These are phyloP conservation scores for Garra rufa DNA, from an alignment of 2,113 vertebrate species.

Conservation along the genomic window DNA sequence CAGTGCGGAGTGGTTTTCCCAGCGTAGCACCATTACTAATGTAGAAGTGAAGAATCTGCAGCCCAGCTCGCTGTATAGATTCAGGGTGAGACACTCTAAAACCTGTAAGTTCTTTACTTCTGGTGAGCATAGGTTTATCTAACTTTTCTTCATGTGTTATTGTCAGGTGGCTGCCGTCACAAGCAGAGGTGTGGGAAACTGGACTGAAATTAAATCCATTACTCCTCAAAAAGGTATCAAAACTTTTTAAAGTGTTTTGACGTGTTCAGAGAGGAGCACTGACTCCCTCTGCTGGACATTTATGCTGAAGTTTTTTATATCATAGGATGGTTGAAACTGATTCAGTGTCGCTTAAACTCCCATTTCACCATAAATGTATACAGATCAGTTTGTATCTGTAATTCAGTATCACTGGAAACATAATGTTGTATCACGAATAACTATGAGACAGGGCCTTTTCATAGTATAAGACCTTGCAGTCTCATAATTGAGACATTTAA, in stretches of 20 bases:
- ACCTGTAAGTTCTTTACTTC: neutral
- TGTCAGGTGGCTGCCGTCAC: constrained; percentile 93
- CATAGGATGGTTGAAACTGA: neutral
- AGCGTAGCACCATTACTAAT: constrained; percentile 73
- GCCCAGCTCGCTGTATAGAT: constrained; percentile 79
- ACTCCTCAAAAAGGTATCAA: constrained; percentile 85
- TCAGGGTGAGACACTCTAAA: constrained; percentile 80
- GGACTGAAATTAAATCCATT: constrained; percentile 90
- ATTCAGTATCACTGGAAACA: neutral
- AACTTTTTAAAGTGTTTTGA: neutral
- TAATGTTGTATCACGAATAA: neutral
- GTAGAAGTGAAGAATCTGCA: constrained; percentile 81
- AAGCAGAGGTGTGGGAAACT: constrained; percentile 91
- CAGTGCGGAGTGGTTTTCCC: constrained; percentile 86
- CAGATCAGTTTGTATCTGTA: neutral
- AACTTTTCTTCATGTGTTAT: neutral
- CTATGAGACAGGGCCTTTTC: neutral
- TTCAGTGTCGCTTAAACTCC: neutral
- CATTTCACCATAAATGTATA: neutral
- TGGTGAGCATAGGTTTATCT: neutral
- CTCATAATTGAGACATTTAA: neutral
- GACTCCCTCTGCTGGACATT: constrained; percentile 53
- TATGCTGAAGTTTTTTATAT: neutral
- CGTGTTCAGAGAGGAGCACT: neutral
- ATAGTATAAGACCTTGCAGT: neutral